Percentiles rank a stretch among this genome's conserved stretches.
phyloP scores from a whole-genome alignment of 2,888 invertebrate genomes.

The Pristionchus mayeri region DNA sequence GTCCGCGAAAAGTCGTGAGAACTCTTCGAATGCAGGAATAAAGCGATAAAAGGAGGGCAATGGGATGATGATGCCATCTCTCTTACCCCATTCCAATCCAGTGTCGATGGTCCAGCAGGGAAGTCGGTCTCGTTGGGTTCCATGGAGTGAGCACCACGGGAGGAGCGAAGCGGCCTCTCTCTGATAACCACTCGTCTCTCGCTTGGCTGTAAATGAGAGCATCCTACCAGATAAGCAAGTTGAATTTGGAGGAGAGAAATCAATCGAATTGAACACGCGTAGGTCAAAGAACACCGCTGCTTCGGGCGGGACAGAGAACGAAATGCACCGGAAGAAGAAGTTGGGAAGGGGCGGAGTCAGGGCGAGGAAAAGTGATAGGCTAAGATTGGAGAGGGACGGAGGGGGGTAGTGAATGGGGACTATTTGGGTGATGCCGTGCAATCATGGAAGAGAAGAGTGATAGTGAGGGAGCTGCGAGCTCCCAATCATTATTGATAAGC shows the following conservation, averaged over 20 bases:
- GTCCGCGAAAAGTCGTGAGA: slow-evolving; percentile 9
- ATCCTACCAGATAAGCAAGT: slow-evolving; percentile 22
- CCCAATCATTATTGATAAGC: slow-evolving; percentile 45
- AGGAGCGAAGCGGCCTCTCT: slow-evolving; percentile 3
- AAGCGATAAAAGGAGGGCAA: neutral
- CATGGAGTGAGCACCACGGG: neutral
- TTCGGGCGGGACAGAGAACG: too few species aligned
- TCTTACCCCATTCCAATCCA: neutral
- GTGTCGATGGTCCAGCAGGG: neutral
- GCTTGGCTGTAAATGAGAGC: slow-evolving; percentile 35
- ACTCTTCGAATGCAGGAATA: neutral
- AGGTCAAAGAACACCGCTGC: neutral
- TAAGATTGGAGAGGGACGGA: neutral
- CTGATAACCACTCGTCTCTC: slow-evolving; percentile 36
- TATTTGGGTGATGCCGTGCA: slow-evolving; percentile 16
- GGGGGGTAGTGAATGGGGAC: neutral
- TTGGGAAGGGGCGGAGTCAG: slow-evolving; percentile 33
- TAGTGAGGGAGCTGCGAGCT: slow-evolving; percentile 42
- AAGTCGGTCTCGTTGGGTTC: neutral
- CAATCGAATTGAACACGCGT: neutral
- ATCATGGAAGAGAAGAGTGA: slow-evolving; percentile 20
- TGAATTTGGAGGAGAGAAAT: slow-evolving; percentile 21
- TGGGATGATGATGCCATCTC: neutral
- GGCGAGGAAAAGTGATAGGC: slow-evolving; percentile 14
- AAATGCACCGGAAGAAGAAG: too few species aligned